Evolutionary conservation across 2,797 vertebrate genomes (phyloP), one percentile per base, ranked within the genome.

Genomic region (Knipowitschia caucasica): DNA sequence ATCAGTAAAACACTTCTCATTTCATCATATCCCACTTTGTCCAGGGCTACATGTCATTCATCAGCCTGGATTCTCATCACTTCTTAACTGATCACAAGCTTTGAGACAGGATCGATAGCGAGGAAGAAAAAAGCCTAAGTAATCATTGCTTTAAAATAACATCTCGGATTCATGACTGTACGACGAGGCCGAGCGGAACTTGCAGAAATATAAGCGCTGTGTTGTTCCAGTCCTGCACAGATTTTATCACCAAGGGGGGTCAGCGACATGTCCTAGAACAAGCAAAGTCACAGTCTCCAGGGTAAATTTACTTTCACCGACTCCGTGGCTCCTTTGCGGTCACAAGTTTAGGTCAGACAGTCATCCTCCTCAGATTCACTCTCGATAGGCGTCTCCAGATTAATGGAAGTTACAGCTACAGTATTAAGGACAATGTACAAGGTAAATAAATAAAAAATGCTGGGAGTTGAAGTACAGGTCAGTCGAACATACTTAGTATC

Each of bases 41-140:
- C 38, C 18, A 29, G 57, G 51, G 53, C 34, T 7, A 40, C 57
- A 29, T n/a, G 27, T 17, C 35, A 59, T 62, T 67, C 56, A 55
- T 64, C 53, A 56, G 29, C 4, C 35, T 6, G 24, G 36, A 51
- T 45, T 59, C 50, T 64, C 51, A 54, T 67, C 58, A 46, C 30
- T 8, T 36, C 50, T 49, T 53, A 43, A 49, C 45, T 46, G 61
- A 39, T 31, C 20, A 29, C 40, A 14, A 7, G 7, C 52, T 36
- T 42, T 56, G 49, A 40, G 59, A 63, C 55, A 53, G 63, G 64
- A 76, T 81, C 72, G 71, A 74, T 79, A 63, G 53, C 49, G 20
- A 77, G 62, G 25, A 10, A 50, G 35, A 35, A 21, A n/a, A 34
- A 10, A 34, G n/a, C 9, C 7, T 26, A 29, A 12, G 27, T n/a